A percentile compares a stretch with the other conserved stretches of the same genome.
Evolutionary conservation across 2,113 vertebrate genomes (phyloP).

Genomic region (Cryptoleucopteryx plumbea): DNA sequence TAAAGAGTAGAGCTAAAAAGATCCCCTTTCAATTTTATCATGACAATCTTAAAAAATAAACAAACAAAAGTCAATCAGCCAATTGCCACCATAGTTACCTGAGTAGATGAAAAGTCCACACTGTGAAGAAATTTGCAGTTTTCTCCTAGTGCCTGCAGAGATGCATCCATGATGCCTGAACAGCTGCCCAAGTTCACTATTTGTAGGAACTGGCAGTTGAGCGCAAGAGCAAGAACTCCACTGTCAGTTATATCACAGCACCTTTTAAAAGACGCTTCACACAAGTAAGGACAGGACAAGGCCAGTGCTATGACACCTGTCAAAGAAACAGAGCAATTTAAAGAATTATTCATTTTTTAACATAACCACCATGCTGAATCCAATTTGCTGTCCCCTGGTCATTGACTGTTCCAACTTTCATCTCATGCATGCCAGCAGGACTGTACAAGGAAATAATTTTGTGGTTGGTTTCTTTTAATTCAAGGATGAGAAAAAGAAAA

Average conservation of each 20-base stretch:
- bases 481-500: not conserved
- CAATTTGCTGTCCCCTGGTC: not conserved
- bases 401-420: not conserved
- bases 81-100: slow-evolving; percentile 45
- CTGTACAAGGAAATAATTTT: not conserved
- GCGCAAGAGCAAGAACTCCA: slow-evolving; percentile 74
- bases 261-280: slow-evolving; percentile 70
- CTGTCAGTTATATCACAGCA: slow-evolving; percentile 76
- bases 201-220: slow-evolving; percentile 73
- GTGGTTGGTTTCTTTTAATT: not conserved
- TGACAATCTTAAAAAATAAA: not conserved
- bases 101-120: slow-evolving; percentile 79
- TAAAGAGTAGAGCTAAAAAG: not conserved
- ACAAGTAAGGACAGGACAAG: slow-evolving; percentile 71
- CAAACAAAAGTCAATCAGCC: not conserved
- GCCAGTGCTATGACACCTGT: slow-evolving; percentile 76
- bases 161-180: slow-evolving; percentile 70
- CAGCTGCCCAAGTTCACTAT: slow-evolving; percentile 76
- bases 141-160: slow-evolving; percentile 74
- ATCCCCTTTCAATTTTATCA: not conserved
- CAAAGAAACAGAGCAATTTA: not conserved
- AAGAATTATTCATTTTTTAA: not conserved
- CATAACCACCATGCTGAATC: not conserved
- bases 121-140: slow-evolving; percentile 76
- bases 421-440: not conserved